Conservation (phyloP, 1,140 invertebrate genomes). For the Campoletis sonorensis region DNA sequence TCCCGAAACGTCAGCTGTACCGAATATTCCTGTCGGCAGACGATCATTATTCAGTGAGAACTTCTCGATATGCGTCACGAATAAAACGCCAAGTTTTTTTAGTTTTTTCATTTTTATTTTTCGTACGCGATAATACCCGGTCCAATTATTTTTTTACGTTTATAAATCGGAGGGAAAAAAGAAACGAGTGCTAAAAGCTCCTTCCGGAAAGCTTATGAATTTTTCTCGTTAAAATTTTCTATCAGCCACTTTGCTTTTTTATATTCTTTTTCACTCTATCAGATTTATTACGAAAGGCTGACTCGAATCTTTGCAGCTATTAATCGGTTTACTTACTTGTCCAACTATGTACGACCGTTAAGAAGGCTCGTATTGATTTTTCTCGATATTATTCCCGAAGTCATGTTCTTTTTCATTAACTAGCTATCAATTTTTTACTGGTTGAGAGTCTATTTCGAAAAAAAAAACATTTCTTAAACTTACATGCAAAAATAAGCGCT, state of each 20-base stretch:
- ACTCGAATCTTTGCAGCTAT: constrained; percentile 11
- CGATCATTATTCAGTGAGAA: constrained; percentile 53
- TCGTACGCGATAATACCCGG: neutral
- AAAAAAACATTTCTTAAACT: neutral
- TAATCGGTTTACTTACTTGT: constrained; percentile 30
- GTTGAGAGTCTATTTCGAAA: neutral
- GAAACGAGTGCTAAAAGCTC: constrained; percentile 1
- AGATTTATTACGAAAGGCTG: constrained; percentile 20
- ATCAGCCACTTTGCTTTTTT: neutral
- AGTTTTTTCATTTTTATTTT: neutral
- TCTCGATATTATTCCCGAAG: too few species aligned
- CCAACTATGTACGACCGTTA: neutral
- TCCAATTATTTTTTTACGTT: neutral
- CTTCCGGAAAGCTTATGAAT: constrained; percentile 1
- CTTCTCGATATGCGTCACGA: neutral
- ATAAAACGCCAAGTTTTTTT: neutral
- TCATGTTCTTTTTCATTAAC: too few species aligned
- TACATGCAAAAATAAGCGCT: too few species aligned
- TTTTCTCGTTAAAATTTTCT: constrained; percentile 18
- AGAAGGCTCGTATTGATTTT: constrained; percentile 2
- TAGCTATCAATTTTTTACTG: too few species aligned
- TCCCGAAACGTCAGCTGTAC: constrained; percentile 97
- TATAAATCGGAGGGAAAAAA: neutral
- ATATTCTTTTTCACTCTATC: neutral
- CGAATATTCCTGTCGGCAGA: constrained; percentile 90